phyloP scores from a whole-genome alignment of 2,888 invertebrate genomes.

The Hirudinaria manillensis region DNA sequence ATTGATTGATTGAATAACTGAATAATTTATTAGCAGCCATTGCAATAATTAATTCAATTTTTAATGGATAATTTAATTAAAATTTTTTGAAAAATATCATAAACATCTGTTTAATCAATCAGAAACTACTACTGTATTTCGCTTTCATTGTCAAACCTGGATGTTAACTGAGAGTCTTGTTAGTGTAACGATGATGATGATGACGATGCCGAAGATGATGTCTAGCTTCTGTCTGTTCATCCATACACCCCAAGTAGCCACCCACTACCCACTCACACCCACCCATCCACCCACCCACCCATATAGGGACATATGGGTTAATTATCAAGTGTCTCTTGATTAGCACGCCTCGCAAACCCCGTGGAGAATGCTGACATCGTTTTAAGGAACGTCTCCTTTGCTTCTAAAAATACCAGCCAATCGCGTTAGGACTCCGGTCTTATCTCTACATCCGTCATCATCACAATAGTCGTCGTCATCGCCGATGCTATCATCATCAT shows the following conservation, averaged over 20 bases:
- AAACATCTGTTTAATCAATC: too few species aligned
- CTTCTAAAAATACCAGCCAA: too few species aligned
- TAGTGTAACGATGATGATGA: slow-evolving; percentile 28
- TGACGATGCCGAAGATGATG: slow-evolving; percentile 29
- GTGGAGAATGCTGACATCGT: background rate
- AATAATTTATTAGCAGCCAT: too few species aligned
- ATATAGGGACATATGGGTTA: background rate
- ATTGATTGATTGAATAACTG: too few species aligned
- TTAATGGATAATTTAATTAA: too few species aligned
- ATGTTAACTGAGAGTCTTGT: too few species aligned
- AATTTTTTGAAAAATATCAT: too few species aligned
- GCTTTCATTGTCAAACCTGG: too few species aligned
- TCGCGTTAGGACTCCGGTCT: too few species aligned
- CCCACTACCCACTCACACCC: background rate
- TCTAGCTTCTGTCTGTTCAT: slow-evolving; percentile 1
- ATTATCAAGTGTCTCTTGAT: slow-evolving; percentile 15
- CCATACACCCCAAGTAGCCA: background rate
- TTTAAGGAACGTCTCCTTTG: background rate
- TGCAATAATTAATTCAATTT: too few species aligned
- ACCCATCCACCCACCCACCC: background rate
- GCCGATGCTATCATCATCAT: slow-evolving; percentile 10
- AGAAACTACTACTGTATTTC: too few species aligned
- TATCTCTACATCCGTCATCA: background rate
- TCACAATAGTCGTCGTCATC: slow-evolving; percentile 9
- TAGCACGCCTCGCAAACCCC: background rate